Evolutionary conservation across 1,140 invertebrate species (phyloP).

Genomic region (Drosophila grimshawi): DNA sequence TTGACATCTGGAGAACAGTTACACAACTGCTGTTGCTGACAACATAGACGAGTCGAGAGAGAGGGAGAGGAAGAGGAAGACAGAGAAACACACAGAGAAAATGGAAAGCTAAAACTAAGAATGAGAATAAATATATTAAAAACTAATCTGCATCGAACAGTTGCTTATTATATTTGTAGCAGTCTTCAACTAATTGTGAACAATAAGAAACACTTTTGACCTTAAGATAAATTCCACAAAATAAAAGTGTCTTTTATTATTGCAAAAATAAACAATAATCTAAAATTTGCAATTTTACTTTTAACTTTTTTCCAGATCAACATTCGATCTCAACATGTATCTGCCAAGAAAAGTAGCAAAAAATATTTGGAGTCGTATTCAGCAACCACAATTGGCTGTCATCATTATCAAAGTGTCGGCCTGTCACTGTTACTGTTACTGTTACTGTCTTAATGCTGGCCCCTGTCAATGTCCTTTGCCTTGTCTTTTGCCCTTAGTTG

Average conservation of each 20-base stretch:
- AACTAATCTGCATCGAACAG: too few relatives aligned
- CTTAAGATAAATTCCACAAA: too few relatives aligned
- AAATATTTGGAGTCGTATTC: constrained; percentile 5
- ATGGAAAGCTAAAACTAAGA: background rate
- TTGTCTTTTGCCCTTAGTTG: constrained; percentile 13
- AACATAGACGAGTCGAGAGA: background rate
- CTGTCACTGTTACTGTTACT: constrained; percentile 19
- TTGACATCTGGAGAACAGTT: constrained; percentile 50
- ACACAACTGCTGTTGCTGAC: constrained; percentile 29
- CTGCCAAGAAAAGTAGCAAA: too few relatives aligned
- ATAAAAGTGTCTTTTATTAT: too few relatives aligned
- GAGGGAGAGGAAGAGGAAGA: background rate
- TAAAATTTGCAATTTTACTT: too few relatives aligned
- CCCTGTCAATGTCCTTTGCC: constrained; percentile 53
- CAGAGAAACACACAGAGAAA: background rate
- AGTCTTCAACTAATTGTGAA: too few relatives aligned
- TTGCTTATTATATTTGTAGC: too few relatives aligned
- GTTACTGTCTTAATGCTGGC: constrained; percentile 38
- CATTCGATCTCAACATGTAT: too few relatives aligned
- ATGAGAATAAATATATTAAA: background rate
- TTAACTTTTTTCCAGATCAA: too few relatives aligned
- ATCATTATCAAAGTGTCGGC: constrained; percentile 54
- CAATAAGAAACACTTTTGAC: too few relatives aligned
- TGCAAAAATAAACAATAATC: too few relatives aligned
- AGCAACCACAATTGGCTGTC: constrained; percentile 57